Conservation (phyloP, 2,888 invertebrate genomes). For the Polydrusus tereticollis region DNA sequence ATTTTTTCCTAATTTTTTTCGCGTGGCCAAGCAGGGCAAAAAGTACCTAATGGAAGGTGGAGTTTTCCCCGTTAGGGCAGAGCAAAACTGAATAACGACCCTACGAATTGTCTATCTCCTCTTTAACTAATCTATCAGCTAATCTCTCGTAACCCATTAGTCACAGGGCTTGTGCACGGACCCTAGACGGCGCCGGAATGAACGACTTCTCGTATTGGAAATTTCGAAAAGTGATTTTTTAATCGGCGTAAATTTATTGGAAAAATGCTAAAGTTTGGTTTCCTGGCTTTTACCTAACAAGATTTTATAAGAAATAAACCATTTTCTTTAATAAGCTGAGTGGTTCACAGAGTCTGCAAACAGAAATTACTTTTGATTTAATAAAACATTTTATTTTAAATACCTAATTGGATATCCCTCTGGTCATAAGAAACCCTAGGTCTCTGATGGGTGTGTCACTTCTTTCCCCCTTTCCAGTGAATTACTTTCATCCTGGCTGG, state of each 20-base stretch:
- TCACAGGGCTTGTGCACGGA: slow-evolving; percentile 37
- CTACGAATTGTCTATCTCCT: slow-evolving; percentile 46
- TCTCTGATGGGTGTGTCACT: too few relatives aligned
- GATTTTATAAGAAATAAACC: slow-evolving; percentile 1
- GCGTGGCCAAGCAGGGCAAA: slow-evolving; percentile 17
- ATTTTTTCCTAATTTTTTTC: slow-evolving; percentile 26
- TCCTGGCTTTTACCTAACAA: slow-evolving; percentile 4
- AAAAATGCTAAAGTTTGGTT: slow-evolving; percentile 5
- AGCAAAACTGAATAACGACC: slow-evolving; percentile 39
- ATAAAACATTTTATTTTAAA: too few relatives aligned
- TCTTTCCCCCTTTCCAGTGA: too few relatives aligned
- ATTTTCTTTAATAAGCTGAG: slow-evolving; percentile 6
- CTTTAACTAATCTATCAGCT: slow-evolving; percentile 46
- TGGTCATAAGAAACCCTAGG: too few relatives aligned
- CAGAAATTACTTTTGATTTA: too few relatives aligned
- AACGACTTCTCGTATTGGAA: slow-evolving; percentile 20
- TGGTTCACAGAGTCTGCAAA: not conserved
- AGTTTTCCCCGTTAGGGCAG: slow-evolving; percentile 37
- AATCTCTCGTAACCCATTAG: slow-evolving; percentile 45
- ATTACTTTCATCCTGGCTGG: too few relatives aligned
- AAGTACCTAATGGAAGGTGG: slow-evolving; percentile 27
- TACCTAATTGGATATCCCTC: too few relatives aligned
- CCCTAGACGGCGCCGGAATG: slow-evolving; percentile 19
- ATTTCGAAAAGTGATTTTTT: slow-evolving; percentile 14
- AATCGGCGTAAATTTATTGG: slow-evolving; percentile 26